These are phyloP conservation scores for Hirundo rustica DNA, from an alignment of 2,797 vertebrate species.

Conservation along the genomic window DNA sequence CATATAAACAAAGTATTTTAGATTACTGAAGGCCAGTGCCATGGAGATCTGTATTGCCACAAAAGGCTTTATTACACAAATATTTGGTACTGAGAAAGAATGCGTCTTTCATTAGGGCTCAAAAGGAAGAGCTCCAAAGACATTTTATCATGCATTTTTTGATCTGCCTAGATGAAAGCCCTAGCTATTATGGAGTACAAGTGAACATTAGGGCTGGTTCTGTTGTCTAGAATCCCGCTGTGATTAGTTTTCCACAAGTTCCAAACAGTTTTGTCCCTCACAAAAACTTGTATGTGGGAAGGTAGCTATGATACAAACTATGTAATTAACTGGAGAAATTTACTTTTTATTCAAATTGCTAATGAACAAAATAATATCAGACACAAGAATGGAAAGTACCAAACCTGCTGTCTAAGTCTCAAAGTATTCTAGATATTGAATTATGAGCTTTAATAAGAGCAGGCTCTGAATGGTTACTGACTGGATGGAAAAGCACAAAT, in stretches of 20 bases:
- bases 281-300: neutral
- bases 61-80: neutral
- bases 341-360: neutral
- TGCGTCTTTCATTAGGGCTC: neutral
- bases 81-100: neutral
- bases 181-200: neutral
- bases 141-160: neutral
- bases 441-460: neutral
- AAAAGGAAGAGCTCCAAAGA: neutral
- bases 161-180: slow-evolving; percentile 12
- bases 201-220: neutral
- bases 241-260: neutral
- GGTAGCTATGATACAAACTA: neutral
- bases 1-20: neutral
- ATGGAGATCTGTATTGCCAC: neutral
- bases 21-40: neutral
- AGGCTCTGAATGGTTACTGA: neutral
- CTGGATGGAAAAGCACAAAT: neutral
- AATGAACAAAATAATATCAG: neutral
- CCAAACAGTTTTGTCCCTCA: neutral
- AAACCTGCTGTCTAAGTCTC: neutral
- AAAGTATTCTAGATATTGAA: neutral
- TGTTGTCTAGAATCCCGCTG: neutral
- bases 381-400: neutral
- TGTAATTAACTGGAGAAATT: neutral